Percentiles rank a stretch among this genome's conserved stretches.
Conservation (phyloP, 2,888 invertebrate species). For the Drosophila parthenogenetica region DNA sequence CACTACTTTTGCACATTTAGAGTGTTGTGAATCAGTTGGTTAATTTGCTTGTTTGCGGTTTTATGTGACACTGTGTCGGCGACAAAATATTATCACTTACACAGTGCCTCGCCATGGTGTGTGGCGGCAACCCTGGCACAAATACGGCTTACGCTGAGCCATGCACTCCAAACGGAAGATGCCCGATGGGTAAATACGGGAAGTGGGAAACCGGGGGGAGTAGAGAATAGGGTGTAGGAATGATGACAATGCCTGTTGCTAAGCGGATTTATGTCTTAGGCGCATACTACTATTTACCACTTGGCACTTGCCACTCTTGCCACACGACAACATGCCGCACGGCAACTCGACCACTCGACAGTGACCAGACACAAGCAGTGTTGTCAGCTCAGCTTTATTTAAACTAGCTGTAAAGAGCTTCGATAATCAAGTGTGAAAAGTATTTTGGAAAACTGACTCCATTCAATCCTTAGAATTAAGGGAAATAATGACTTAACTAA, state of each 20-base stretch:
- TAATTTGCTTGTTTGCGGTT: conserved; percentile 66
- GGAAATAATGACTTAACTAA: too few species aligned
- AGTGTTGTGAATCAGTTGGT: conserved; percentile 54
- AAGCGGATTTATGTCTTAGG: conserved; percentile 54
- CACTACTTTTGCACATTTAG: conserved; percentile 14
- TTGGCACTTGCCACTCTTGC: conserved; percentile 41
- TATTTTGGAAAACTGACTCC: too few species aligned
- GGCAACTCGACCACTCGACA: conserved; percentile 23
- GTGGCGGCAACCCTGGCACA: conserved; percentile 42
- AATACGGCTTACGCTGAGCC: conserved; percentile 38
- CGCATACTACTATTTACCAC: conserved; percentile 38
- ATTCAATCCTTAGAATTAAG: too few species aligned
- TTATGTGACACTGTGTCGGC: conserved; percentile 21
- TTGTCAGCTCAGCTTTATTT: not conserved
- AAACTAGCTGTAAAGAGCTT: too few species aligned
- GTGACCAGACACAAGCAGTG: conserved; percentile 6
- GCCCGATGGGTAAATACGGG: not conserved
- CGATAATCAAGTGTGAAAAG: too few species aligned
- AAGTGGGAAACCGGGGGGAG: too few species aligned
- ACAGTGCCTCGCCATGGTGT: not conserved
- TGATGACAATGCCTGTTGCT: conserved; percentile 26
- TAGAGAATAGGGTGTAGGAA: not conserved
- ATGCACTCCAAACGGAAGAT: not conserved
- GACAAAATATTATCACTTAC: conserved; percentile 39
- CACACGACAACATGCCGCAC: conserved; percentile 7